These are phyloP conservation scores for Diarsia rubi DNA, from an alignment of 2,888 invertebrate genomes.

Conservation along the genomic window DNA sequence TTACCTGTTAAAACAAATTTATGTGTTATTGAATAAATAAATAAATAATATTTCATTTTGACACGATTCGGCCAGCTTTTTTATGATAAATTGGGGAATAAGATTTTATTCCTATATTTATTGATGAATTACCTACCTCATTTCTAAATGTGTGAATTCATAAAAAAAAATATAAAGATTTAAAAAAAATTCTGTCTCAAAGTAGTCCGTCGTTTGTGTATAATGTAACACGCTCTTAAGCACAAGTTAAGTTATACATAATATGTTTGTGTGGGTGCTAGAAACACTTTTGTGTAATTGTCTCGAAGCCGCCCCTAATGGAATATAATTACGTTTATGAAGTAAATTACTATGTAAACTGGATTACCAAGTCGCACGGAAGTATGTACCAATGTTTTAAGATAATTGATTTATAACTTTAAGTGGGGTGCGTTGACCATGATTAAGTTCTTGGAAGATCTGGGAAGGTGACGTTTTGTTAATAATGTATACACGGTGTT, in stretches of 20 bases:
- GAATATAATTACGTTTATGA: slow-evolving; percentile 55
- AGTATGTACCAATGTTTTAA: slow-evolving; percentile 44
- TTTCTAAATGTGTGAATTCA: too few species aligned
- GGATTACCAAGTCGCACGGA: slow-evolving; percentile 48
- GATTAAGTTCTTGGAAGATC: slow-evolving; percentile 1
- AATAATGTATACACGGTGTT: too few species aligned
- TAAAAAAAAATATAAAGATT: too few species aligned
- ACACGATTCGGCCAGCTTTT: too few species aligned
- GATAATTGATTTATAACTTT: slow-evolving; percentile 48
- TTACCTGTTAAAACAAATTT: too few species aligned
- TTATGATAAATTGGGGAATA: too few species aligned
- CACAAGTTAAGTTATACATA: neutral
- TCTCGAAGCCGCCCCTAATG: slow-evolving; percentile 39
- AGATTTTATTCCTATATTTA: too few species aligned
- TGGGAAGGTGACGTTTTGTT: too few species aligned
- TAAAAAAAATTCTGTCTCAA: neutral
- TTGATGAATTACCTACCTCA: too few species aligned
- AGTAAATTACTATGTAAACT: slow-evolving; percentile 48
- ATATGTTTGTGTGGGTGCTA: slow-evolving; percentile 17
- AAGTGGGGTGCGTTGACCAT: slow-evolving; percentile 13
- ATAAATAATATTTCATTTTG: too few species aligned
- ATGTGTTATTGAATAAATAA: too few species aligned
- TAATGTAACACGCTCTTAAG: neutral
- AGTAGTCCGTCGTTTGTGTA: too few species aligned
- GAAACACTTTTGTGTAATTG: slow-evolving; percentile 49